Evolutionary conservation across 2,797 vertebrate genomes (phyloP), one percentile per base, ranked within the genome.

Genomic region (Pteropus rufus): DNA sequence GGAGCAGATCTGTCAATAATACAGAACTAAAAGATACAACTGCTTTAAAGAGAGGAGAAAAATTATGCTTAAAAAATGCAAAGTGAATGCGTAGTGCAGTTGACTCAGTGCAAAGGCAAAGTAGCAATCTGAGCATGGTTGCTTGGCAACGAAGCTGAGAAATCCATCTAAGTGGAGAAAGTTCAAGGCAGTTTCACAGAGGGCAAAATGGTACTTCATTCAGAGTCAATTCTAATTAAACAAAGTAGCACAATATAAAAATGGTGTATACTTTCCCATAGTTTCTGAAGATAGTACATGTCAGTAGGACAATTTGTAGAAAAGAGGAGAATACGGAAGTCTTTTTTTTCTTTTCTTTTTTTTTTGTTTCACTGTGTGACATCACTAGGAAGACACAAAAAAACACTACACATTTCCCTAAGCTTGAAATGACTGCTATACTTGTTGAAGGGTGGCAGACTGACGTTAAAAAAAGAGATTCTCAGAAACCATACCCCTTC

Each of bases 91-190:
- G 6, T n/a, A 7, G 41, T 56, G 29, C 12, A 0, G 16, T 3
- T 1, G 0, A 75, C 49, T 70, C 7, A 84, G 44, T 1, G 60
- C 18, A 86, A 91, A 91, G 49, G 83, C 72, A 83, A 65, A 54
- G 52, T 2, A 6, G 65, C 2, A 7, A 76, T 65, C 19, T 2
- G 29, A 93, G n/a, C 16, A 36, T 2, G 7, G 92, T 97, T 98
- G 95, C 98, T 41, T 95, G 87, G 97, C 96, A 98, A 98, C 97
- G 0, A 81, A 86, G 31, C 52, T 2, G 26, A 73, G 54, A 85
- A 15, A 93, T 82, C 69, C n/a, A 1, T 80, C 12, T 80, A 77
- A 94, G 86, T n/a, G 67, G 60, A 94, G 87, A 58, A 80, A 95
- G 80, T 60, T 97, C 97, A 95, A 97, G 58, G 46, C 62, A 29